Evolutionary conservation across 2,113 vertebrate genomes (phyloP).

Genomic region (Crotophaga sulcirostris): DNA sequence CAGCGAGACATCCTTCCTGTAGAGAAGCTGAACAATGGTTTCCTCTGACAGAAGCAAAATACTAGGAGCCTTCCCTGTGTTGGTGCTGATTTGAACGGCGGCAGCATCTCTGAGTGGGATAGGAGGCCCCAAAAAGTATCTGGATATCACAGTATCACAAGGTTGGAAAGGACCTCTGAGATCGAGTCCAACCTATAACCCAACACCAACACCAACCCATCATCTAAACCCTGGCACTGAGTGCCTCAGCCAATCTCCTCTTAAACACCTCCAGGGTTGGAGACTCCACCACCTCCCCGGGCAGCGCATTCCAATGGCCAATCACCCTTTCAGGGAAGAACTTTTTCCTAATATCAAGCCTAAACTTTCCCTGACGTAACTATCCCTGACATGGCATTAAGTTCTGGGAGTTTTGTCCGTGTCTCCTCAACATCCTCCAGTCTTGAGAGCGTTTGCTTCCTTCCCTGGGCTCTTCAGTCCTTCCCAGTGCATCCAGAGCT

Average conservation of each 20-base stretch:
- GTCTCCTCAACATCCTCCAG: not conserved
- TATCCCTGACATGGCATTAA: fast-evolving
- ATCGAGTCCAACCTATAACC: too few relatives aligned
- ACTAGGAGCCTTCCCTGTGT: slow-evolving; percentile 41
- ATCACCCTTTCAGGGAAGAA: too few relatives aligned
- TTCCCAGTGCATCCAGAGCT: not conserved
- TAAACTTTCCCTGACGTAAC: too few relatives aligned
- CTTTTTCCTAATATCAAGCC: too few relatives aligned
- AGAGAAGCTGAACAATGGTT: slow-evolving; percentile 56
- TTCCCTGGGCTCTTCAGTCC: not conserved
- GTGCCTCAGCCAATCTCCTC: too few relatives aligned
- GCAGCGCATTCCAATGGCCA: too few relatives aligned
- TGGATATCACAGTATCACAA: too few relatives aligned
- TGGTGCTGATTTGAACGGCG: not conserved
- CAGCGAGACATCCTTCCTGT: slow-evolving; percentile 61
- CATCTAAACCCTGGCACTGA: too few relatives aligned
- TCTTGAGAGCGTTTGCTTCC: not conserved
- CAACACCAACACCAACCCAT: too few relatives aligned
- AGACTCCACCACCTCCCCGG: too few relatives aligned
- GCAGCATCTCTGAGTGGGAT: not conserved
- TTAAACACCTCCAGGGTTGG: too few relatives aligned
- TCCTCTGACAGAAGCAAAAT: slow-evolving; percentile 47
- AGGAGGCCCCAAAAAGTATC: slow-evolving; percentile 25
- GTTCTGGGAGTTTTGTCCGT: not conserved
- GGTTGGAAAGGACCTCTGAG: too few relatives aligned